Evolutionary conservation across 2,797 vertebrate species (phyloP), one percentile per base, ranked within the genome.

Genomic region (Paguma larvata): DNA sequence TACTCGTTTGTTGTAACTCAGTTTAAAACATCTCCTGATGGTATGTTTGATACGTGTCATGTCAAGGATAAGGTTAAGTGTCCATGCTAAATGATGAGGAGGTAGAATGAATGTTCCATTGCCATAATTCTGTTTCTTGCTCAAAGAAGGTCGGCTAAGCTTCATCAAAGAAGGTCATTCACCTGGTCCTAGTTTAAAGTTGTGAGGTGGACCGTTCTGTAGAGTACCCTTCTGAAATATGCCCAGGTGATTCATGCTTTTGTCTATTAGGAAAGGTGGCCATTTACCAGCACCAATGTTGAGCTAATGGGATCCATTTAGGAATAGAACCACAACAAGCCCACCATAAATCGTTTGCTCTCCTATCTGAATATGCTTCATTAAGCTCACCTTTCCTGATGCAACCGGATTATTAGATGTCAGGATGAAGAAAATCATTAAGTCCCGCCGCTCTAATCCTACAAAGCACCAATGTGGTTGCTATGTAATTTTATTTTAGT

Each of bases 381-480:
- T 98, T 97, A 97, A 97, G 86, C 90, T 97, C 93, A 67, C 96
- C 89, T 98, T 90, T 96, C 82, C 95, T 63, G 96, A 38, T 94
- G 86, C 82, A 72, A 38, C 62, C 82, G 91, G 95, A 97, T 98
- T 95, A 38, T 97, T 78, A 95, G 98, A 77, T 91, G 94, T 89
- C 93, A 68, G 19, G 75, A 70, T 23, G 96, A 95, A 96, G 88
- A 72, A 96, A 96, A 95, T 96, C 25, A 85, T 85, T 93, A 95
- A 87, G 91, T 73, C 95, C 93, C 23, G 84, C 86, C 96, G 87
- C 27, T 13, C 67, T 93, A 95, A 98, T 96, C 93, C 13, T 77
- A 90, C 95, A 86, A 97, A 98, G 98, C 96, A 95, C 98, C 94
- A 86, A 0, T 94, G 97, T 98, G 98, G 98, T 98, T 97, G 97